phyloP scores from a whole-genome alignment of 23 tunicate genomes.

The Trididemnum miniatum region DNA sequence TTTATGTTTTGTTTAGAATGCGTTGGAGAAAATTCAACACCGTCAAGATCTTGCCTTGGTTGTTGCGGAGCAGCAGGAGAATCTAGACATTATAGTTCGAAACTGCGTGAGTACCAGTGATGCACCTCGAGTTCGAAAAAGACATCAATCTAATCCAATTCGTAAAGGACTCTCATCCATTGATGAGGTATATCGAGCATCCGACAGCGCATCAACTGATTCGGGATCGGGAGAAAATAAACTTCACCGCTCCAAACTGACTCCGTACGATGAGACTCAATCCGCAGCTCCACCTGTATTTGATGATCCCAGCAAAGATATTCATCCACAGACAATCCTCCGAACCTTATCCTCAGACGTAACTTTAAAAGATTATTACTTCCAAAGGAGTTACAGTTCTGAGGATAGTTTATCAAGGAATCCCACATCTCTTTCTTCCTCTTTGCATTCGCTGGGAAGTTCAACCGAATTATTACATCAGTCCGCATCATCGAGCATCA shows the following conservation, averaged over 20 bases:
- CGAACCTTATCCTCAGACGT: conserved; percentile 4
- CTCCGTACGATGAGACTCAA: neutral
- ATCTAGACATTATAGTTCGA: conserved; percentile 33
- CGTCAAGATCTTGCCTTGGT: conserved; percentile 74
- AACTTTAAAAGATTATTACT: neutral
- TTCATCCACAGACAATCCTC: neutral
- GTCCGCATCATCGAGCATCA: neutral
- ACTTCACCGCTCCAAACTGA: conserved; percentile 16
- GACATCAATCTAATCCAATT: conserved; percentile 15
- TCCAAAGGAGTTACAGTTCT: conserved; percentile 17
- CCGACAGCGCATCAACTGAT: conserved; percentile 80
- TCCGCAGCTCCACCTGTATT: conserved; percentile 14
- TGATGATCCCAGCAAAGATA: conserved; percentile 10
- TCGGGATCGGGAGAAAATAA: conserved; percentile 20
- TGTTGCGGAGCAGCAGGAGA: conserved; percentile 69
- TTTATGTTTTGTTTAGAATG: conserved; percentile 24
- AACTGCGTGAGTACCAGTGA: neutral
- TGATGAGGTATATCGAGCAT: conserved; percentile 41
- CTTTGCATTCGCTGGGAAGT: neutral
- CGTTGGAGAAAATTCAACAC: conserved; percentile 64
- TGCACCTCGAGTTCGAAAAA: conserved; percentile 1
- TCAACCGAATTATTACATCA: neutral
- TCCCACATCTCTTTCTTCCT: conserved; percentile 20
- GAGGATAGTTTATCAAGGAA: neutral
- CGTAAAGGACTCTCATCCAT: conserved; percentile 62